Conservation (phyloP, 2,888 invertebrate genomes). For the Cataglyphis albicans region DNA sequence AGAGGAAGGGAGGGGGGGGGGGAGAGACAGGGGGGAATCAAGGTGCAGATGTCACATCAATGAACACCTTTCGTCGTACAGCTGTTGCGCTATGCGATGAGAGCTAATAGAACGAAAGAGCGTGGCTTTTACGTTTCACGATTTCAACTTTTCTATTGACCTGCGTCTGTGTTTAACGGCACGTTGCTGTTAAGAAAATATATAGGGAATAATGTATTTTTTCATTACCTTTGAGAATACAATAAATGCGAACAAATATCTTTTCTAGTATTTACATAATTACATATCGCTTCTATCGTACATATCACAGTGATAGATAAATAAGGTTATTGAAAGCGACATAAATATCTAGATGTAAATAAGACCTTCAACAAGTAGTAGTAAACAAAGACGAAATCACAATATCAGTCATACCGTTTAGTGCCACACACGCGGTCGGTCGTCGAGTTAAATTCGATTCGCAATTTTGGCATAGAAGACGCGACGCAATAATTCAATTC, state of each 20-base stretch:
- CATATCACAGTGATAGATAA: background rate
- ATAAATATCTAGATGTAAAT: background rate
- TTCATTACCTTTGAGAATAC: background rate
- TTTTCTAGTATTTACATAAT: background rate
- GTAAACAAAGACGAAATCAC: background rate
- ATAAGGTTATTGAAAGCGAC: background rate
- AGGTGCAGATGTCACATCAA: constrained; percentile 75
- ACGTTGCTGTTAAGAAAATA: background rate
- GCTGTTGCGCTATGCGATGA: constrained; percentile 65
- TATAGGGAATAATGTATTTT: background rate
- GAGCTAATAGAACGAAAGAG: constrained; percentile 40
- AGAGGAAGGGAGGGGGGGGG: background rate
- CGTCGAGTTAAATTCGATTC: background rate
- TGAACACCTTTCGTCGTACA: constrained; percentile 75
- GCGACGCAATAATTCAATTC: constrained; percentile 12
- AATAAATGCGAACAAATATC: background rate
- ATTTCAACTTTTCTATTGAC: constrained; percentile 21
- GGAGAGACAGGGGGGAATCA: constrained; percentile 42
- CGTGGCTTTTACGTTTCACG: constrained; percentile 36
- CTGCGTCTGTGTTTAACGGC: constrained; percentile 1
- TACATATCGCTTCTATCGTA: background rate
- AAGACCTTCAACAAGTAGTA: background rate
- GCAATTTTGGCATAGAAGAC: background rate
- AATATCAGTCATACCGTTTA: background rate
- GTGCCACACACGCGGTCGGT: background rate